A percentile compares a stretch with the other conserved stretches of the same genome.
Evolutionary conservation across 2,113 vertebrate genomes (phyloP).

Genomic region (Rhabdomys dilectus): DNA sequence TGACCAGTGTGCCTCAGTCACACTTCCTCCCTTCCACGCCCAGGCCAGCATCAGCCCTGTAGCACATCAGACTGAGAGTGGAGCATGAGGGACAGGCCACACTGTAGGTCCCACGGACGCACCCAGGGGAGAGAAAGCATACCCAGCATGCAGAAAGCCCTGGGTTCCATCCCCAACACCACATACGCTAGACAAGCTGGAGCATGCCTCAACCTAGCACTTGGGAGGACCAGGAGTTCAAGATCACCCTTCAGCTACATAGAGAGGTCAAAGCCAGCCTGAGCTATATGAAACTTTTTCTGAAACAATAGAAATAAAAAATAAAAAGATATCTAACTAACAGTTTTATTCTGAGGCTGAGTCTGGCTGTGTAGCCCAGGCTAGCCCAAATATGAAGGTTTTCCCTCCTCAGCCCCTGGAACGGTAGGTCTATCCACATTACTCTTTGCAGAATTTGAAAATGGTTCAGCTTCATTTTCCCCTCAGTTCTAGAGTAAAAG

Average conservation of each 20-base stretch:
- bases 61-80: background rate
- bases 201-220: background rate
- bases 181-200: background rate
- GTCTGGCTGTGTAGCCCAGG: background rate
- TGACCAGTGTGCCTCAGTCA: background rate
- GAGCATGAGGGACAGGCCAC: too few species aligned
- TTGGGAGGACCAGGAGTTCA: background rate
- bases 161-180: too few species aligned
- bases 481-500: too few species aligned
- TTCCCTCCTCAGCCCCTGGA: background rate
- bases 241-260: background rate
- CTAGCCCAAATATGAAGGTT: background rate
- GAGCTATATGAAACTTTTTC: background rate
- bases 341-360: background rate
- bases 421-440: background rate
- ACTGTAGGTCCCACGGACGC: too few species aligned
- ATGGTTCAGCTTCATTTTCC: background rate
- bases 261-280: background rate
- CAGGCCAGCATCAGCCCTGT: background rate
- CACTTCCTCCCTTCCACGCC: background rate
- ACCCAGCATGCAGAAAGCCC: background rate
- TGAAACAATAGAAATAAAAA: background rate
- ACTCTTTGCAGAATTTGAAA: background rate
- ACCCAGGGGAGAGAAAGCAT: too few species aligned
- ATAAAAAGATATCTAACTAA: background rate